Conservation (phyloP, 2,113 vertebrate species). For the Pan troglodytes region DNA sequence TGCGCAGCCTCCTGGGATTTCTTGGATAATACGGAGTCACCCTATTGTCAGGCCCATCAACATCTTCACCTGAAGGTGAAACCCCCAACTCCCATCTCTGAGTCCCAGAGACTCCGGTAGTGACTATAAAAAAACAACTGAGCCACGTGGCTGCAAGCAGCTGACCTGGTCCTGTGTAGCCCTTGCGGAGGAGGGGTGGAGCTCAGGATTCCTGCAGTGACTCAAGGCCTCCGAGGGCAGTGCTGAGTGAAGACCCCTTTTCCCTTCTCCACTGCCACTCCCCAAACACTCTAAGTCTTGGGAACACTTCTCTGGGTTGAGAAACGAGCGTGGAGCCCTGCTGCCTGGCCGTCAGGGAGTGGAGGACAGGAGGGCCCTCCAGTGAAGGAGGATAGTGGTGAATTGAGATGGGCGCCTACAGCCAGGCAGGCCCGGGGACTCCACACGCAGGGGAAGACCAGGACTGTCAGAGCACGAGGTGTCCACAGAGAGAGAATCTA, state of each 20-base stretch:
- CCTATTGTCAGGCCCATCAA: neutral
- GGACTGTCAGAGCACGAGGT: rapidly evolving
- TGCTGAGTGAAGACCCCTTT: neutral
- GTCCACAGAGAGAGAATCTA: neutral
- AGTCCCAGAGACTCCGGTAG: rapidly evolving
- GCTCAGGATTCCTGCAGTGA: neutral
- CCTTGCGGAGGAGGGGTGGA: rapidly evolving
- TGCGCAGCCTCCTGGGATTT: neutral
- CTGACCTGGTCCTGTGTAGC: rapidly evolving
- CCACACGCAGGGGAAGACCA: too few species aligned
- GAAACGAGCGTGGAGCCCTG: neutral
- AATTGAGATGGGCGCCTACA: rapidly evolving
- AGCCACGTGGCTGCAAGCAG: rapidly evolving
- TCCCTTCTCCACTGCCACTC: neutral
- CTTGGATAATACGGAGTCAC: neutral
- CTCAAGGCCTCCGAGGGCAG: neutral
- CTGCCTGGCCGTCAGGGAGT: neutral
- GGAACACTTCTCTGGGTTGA: neutral
- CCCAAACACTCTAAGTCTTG: neutral
- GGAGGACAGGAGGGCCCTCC: neutral
- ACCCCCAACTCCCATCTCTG: neutral
- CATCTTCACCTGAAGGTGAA: neutral
- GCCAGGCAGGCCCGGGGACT: too few species aligned
- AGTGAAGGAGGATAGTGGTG: rapidly evolving
- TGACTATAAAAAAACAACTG: rapidly evolving